Conservation (phyloP, 1,140 invertebrate species). For the Drosophila kepulauana region DNA sequence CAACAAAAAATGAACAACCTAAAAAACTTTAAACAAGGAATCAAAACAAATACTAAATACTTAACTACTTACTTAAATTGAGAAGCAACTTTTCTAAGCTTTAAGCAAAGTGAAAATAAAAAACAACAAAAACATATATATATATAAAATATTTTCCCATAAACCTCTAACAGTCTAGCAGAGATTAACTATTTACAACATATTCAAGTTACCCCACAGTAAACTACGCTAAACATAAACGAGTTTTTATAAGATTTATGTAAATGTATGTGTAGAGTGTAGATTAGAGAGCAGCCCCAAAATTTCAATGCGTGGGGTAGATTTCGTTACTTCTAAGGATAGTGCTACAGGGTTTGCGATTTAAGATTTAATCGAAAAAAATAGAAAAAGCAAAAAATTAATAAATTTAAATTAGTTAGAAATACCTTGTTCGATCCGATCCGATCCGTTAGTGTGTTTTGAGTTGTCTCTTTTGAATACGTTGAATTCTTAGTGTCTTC, state of each 20-base stretch:
- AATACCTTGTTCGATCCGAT: constrained; percentile 22
- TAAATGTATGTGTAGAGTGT: constrained; percentile 35
- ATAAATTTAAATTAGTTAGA: constrained; percentile 34
- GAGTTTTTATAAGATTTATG: constrained; percentile 63
- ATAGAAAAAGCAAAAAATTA: background rate
- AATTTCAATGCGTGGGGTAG: background rate
- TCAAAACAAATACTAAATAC: constrained; percentile 43
- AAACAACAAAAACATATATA: no score
- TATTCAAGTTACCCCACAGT: constrained; percentile 16
- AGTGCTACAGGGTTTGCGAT: constrained; percentile 55
- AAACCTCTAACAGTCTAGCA: constrained; percentile 37
- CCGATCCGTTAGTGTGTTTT: constrained; percentile 9
- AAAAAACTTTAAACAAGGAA: constrained; percentile 45
- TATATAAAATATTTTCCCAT: constrained; percentile 50
- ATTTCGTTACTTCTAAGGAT: background rate
- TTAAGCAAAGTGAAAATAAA: constrained; percentile 29
- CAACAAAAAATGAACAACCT: constrained; percentile 55
- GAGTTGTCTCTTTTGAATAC: constrained; percentile 22
- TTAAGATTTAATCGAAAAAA: constrained; percentile 27
- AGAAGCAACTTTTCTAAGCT: constrained; percentile 60
- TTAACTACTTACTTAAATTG: constrained; percentile 42
- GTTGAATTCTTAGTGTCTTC: constrained; percentile 73
- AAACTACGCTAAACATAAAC: constrained; percentile 22
- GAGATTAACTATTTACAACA: constrained; percentile 61
- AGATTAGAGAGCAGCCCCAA: constrained; percentile 16